phyloP scores from a whole-genome alignment of 1,140 invertebrate species.

The Armadillidium nasatum region DNA sequence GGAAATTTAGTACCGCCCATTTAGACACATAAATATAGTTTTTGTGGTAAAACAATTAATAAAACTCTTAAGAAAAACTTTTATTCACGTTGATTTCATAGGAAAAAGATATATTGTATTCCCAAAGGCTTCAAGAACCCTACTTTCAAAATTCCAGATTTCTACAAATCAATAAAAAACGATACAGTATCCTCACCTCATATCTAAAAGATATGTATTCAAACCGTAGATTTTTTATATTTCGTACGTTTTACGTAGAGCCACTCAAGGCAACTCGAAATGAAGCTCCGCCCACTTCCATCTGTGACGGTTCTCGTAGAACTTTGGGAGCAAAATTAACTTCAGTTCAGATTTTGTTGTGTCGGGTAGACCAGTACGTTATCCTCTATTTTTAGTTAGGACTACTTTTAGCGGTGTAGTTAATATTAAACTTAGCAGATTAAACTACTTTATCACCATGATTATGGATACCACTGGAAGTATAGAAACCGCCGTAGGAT shows the following conservation, averaged over 20 bases:
- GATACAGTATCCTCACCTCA: too few relatives aligned
- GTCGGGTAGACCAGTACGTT: neutral
- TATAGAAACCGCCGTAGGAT: constrained; percentile 44
- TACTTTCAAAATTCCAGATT: neutral
- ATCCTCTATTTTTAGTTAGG: neutral
- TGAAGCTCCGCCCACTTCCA: neutral
- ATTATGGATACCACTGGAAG: constrained; percentile 44
- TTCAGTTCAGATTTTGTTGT: neutral
- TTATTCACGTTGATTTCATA: too few relatives aligned
- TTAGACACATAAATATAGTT: neutral
- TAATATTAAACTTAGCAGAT: neutral
- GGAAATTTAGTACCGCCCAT: neutral
- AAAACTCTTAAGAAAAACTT: too few relatives aligned
- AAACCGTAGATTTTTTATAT: constrained; percentile 1
- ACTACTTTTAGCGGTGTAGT: constrained; percentile 3
- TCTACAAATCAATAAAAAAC: neutral
- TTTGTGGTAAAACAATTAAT: neutral
- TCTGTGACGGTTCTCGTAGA: constrained; percentile 1
- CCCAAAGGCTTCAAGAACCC: neutral
- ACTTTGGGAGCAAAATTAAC: neutral
- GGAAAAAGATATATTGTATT: too few relatives aligned
- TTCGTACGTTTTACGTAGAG: neutral
- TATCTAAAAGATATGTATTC: too few relatives aligned
- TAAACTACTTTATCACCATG: constrained; percentile 39
- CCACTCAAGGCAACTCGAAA: constrained; percentile 4